phyloP scores from a whole-genome alignment of 92 coral and sea anemone species.

The Anthopleura xanthogrammica region DNA sequence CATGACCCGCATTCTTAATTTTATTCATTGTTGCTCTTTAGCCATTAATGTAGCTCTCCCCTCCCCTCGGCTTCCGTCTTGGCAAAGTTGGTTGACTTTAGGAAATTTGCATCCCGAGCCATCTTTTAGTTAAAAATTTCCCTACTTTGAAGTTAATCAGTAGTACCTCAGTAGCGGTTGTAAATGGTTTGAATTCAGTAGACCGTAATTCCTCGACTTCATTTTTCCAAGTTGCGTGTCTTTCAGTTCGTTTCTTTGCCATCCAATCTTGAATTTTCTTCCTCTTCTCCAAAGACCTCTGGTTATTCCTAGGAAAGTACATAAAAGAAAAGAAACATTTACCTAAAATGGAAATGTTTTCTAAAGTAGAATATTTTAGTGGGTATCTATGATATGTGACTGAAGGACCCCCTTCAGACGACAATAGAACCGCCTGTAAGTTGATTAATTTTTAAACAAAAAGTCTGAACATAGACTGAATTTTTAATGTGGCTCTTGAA shows the following conservation, averaged over 20 bases:
- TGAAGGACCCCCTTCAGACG: not conserved
- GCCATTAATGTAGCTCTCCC: too few relatives aligned
- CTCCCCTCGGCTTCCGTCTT: too few relatives aligned
- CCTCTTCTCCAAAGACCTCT: slow-evolving; percentile 59
- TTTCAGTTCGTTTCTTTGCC: slow-evolving; percentile 54
- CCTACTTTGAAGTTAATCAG: not conserved
- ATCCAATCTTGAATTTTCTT: slow-evolving; percentile 63
- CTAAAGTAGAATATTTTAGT: too few relatives aligned
- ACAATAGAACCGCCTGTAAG: not conserved
- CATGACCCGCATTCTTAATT: too few relatives aligned
- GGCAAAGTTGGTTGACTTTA: too few relatives aligned
- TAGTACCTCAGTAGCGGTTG: slow-evolving; percentile 55
- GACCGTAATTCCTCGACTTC: slow-evolving; percentile 49
- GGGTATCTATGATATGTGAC: not conserved
- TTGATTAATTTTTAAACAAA: not conserved
- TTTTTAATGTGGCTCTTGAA: not conserved
- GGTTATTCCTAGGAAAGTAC: slow-evolving; percentile 16
- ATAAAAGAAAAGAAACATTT: too few relatives aligned
- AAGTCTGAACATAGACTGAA: not conserved
- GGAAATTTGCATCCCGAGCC: too few relatives aligned
- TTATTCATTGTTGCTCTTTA: too few relatives aligned
- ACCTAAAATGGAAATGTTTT: too few relatives aligned
- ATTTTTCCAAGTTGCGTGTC: slow-evolving; percentile 51
- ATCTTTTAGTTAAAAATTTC: too few relatives aligned
- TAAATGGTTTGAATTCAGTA: slow-evolving; percentile 62